Evolutionary conservation across 2,888 invertebrate species (phyloP), one percentile per base, ranked within the genome.

Genomic region (Sylvicola fuscatus): DNA sequence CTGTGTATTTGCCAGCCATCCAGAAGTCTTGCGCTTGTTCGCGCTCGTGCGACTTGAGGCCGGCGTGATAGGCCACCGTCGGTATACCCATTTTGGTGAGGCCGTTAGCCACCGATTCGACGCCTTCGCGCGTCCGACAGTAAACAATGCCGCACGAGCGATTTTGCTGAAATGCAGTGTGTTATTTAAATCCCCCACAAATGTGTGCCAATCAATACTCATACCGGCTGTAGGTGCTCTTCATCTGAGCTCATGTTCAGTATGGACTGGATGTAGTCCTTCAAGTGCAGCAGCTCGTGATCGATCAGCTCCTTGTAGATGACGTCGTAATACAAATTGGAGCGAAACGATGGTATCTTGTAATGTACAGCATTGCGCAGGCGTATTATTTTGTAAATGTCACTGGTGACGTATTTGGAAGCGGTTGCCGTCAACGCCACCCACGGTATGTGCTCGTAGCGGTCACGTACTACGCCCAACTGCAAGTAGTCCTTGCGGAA

Each of bases 351-450:
- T 12, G 89, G 80, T 8, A 77, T 74, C 57, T 81, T 80, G 53
- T 86, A 95, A 3, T 68, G 65, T 11, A 78, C 63, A 4, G 82
- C 77, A 45, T 70, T 62, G 35, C 68, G 64, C 35, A 79, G 38
- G 42, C 69, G 70, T 14, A 97, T 61, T 47, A 79, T 80, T 14
- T 67, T 56, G 17, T 80, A 62, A 43, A 93, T 83, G 50, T 93
- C 92, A 47, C 78, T 74, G 6, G 74, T 72, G 8, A 92, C 89
- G 64, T 81, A 62, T 12, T 53, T 52, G 40, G 69, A 68, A 5
- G 98, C 97, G 0, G 98, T 98, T 1, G 98, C 98, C 6, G 98
- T 99, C 32, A 98, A 62, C 1, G 95, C 95, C 35, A 97, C 67
- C 70, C 86, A 84, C 2, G 86, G 77, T 39, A 89, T 68, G 37